Evolutionary conservation across 1,140 invertebrate genomes (phyloP), one percentile per base, ranked within the genome.

Genomic region (Drosophila ficusphila): DNA sequence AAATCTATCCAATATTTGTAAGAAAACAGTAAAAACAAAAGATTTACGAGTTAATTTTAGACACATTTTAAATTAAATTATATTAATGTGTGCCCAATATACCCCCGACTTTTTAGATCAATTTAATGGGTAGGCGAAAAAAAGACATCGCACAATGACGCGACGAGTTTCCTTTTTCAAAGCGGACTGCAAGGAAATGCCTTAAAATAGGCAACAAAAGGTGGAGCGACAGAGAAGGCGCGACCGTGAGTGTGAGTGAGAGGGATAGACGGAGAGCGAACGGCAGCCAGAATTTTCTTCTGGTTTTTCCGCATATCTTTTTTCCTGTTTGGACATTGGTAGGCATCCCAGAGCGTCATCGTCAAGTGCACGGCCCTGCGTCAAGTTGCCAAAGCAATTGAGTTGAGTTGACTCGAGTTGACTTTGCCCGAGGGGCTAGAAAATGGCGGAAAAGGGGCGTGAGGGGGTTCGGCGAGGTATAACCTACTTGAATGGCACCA

Each of bases 351-450:
- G 48, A 56, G 47, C 68, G 47, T 42, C 58, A 16, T 53, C 67
- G 68, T 73, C 70, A 73, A 73, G 70, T 73, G 70, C 70, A 73
- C 41, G 34, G 70, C 69, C 69, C 69, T 27, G 56, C 57, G 57
- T 73, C 69, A 56, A 74, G 71, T 74, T 74, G 71, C 69, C 71
- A 74, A 73, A 56, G 69, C 71, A 73, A 74, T 74, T 74, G 68
- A 72, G 47, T 73, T 44, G 53, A 62, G 53, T 62, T 62, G 57
- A 57, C 57, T 60, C 39, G 60, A 61, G 60, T 64, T 64, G 54
- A 61, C 54, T 61, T 62, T 23, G 29, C 18, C 29, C 29, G 8
- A 23, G n/a, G 25, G 23, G 16, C 7, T 8, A 11, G n/a, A n/a
- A n/a, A n/a, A n/a, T n/a, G n/a, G 2, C 5, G 14, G 27, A 14